These are phyloP conservation scores for Oreochromis tanganicae DNA, from an alignment of 2,113 vertebrate species.

Conservation along the genomic window DNA sequence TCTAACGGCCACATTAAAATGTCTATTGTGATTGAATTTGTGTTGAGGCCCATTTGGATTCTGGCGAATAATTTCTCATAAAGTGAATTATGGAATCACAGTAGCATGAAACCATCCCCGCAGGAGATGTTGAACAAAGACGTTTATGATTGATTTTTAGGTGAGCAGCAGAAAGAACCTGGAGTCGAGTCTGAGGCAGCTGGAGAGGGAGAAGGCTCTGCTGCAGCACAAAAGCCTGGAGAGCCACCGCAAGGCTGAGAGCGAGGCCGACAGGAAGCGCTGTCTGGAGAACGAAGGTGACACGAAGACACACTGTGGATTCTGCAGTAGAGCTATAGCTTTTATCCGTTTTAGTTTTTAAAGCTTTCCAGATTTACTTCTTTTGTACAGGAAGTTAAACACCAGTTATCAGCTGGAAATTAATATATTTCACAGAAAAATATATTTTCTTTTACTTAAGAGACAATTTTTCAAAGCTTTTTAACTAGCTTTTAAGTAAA, in stretches of 20 bases:
- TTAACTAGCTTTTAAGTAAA: background rate
- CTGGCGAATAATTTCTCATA: background rate
- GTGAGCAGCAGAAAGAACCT: slow-evolving; percentile 84
- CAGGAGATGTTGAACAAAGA: background rate
- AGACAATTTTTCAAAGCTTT: background rate
- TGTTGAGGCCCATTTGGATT: background rate
- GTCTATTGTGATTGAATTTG: background rate
- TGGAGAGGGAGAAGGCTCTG: slow-evolving; percentile 94
- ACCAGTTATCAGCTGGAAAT: background rate
- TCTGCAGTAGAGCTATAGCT: background rate
- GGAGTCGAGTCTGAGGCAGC: slow-evolving; percentile 84
- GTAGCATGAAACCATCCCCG: background rate
- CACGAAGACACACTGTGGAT: background rate
- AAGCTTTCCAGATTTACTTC: background rate
- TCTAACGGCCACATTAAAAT: background rate
- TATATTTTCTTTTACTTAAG: background rate
- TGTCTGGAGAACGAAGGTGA: slow-evolving; percentile 93
- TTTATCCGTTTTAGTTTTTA: background rate
- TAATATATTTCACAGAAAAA: background rate
- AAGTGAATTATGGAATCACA: background rate
- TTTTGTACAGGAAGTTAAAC: background rate
- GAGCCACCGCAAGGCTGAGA: slow-evolving; percentile 91
- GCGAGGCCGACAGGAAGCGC: slow-evolving; percentile 92
- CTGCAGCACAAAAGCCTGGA: slow-evolving; percentile 96
- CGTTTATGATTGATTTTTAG: slow-evolving; percentile 53